Evolutionary conservation across 1,140 invertebrate genomes (phyloP).

Genomic region (Bombus fervidus): DNA sequence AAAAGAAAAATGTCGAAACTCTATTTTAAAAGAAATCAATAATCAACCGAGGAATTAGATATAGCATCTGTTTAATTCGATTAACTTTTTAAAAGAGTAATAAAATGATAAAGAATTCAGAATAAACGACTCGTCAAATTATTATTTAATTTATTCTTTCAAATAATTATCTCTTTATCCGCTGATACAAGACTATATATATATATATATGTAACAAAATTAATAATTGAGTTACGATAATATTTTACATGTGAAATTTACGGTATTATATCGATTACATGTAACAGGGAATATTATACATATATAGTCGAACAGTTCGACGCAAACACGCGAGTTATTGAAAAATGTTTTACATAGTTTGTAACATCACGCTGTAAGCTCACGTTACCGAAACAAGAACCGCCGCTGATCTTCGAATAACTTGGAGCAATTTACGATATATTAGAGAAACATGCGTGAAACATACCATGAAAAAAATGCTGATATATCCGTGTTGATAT

Average conservation of each 20-base stretch:
- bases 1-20: neutral
- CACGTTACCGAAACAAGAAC: neutral
- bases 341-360: neutral
- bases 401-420: neutral
- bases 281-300: too few relatives aligned
- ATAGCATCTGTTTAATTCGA: too few relatives aligned
- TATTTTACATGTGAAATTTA: neutral
- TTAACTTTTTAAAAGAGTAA: neutral
- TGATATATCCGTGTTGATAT: neutral
- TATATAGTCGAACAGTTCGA: too few relatives aligned
- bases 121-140: neutral
- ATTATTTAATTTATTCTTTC: neutral
- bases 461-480: neutral
- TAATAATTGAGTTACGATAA: neutral
- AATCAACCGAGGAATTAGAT: neutral
- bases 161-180: too few relatives aligned
- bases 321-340: too few relatives aligned
- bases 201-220: too few relatives aligned
- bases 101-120: too few relatives aligned
- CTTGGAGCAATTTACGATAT: neutral
- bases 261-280: too few relatives aligned
- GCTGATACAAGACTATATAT: too few relatives aligned
- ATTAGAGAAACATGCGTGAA: neutral
- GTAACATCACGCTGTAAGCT: neutral
- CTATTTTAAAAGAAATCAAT: neutral